A percentile compares a stretch with the other conserved stretches of the same genome.
phyloP scores from a whole-genome alignment of 2,113 vertebrate species.

The Ictalurus punctatus region DNA sequence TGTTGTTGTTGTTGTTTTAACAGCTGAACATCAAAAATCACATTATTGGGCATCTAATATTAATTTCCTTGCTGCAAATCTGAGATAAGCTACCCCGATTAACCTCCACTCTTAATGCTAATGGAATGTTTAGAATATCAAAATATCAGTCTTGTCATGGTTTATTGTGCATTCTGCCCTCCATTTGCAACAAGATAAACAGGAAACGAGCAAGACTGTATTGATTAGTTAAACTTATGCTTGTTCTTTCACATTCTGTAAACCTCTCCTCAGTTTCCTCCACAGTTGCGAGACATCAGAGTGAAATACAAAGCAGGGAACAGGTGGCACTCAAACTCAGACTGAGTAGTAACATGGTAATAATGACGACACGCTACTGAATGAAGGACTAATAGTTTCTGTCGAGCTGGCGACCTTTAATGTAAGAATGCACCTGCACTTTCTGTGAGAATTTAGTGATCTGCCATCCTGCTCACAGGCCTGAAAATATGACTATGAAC shows the following conservation, averaged over 20 bases:
- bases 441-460: neutral
- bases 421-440: constrained; percentile 18
- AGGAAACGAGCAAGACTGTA: neutral
- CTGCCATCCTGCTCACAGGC: neutral
- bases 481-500: neutral
- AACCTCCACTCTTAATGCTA: neutral
- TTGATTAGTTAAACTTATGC: constrained; percentile 15
- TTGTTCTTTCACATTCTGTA: neutral
- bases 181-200: constrained; percentile 8
- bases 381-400: constrained; percentile 21
- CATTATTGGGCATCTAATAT: neutral
- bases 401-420: constrained; percentile 4
- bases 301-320: constrained; percentile 15
- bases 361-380: constrained; percentile 28
- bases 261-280: neutral
- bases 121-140: neutral
- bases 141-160: neutral
- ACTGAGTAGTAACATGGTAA: neutral
- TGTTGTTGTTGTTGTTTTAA: neutral
- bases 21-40: neutral
- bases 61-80: neutral
- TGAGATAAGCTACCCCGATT: neutral
- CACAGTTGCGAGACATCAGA: constrained; percentile 31
- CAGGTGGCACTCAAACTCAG: constrained; percentile 22
- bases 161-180: neutral